Percentiles rank a stretch among this genome's conserved stretches.
phyloP scores from a whole-genome alignment of 2,888 invertebrate species.

The Xiphydria camelus region DNA sequence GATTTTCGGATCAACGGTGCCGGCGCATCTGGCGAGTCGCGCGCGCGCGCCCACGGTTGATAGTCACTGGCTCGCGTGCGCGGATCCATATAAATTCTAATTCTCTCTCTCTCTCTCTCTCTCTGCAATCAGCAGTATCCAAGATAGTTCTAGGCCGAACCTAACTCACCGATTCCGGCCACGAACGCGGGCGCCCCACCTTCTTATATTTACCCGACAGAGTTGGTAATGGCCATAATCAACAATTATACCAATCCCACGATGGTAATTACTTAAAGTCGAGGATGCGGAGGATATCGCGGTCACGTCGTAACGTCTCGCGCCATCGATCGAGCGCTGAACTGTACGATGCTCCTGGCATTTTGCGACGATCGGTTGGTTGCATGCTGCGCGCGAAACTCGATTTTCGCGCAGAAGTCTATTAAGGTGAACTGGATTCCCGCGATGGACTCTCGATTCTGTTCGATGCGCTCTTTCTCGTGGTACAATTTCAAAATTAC shows the following conservation, averaged over 20 bases:
- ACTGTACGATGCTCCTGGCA: too few relatives aligned
- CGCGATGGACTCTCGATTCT: too few relatives aligned
- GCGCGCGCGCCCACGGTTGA: constrained; percentile 26
- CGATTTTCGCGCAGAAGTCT: too few relatives aligned
- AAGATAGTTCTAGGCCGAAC: constrained; percentile 55
- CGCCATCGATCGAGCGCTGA: too few relatives aligned
- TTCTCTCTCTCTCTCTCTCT: too few relatives aligned
- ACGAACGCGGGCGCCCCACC: constrained; percentile 36
- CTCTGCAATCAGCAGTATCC: constrained; percentile 56
- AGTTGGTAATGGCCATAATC: constrained; percentile 56
- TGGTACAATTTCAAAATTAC: too few relatives aligned
- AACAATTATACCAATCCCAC: constrained; percentile 52
- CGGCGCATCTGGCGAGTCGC: not conserved
- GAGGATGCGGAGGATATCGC: too few relatives aligned
- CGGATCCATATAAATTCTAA: constrained; percentile 57
- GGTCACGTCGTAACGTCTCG: too few relatives aligned
- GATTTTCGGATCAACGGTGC: not conserved
- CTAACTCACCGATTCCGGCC: constrained; percentile 52
- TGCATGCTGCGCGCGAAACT: too few relatives aligned
- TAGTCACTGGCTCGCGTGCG: constrained; percentile 55
- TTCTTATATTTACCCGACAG: constrained; percentile 56
- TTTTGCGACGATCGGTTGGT: too few relatives aligned
- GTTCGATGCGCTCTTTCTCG: too few relatives aligned
- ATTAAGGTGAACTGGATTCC: too few relatives aligned
- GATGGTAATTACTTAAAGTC: constrained; percentile 56